Evolutionary conservation across 2,797 vertebrate genomes (phyloP).

Genomic region (Phalanger gymnotis): DNA sequence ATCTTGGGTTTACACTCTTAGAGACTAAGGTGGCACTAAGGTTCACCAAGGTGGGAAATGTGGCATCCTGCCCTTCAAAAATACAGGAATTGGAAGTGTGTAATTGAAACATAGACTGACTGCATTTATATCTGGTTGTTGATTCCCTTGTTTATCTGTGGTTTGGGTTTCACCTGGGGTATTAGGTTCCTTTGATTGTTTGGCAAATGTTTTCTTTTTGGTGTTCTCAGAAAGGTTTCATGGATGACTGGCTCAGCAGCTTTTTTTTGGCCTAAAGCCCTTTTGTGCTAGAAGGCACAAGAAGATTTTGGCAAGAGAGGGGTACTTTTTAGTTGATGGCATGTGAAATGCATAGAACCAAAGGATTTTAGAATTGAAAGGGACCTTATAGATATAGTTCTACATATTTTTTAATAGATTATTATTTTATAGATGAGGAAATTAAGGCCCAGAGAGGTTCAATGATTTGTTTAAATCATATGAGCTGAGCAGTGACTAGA

Average conservation of each 20-base stretch:
- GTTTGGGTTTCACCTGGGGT: not conserved
- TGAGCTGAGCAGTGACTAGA: too few species aligned
- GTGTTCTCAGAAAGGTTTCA: not conserved
- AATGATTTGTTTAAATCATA: not conserved
- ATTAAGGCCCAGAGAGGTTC: not conserved
- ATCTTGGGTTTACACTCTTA: not conserved
- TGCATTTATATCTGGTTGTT: not conserved
- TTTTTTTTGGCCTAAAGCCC: not conserved
- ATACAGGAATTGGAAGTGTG: not conserved
- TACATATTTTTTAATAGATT: too few species aligned
- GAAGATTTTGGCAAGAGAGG: not conserved
- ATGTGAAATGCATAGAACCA: not conserved
- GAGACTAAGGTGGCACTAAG: not conserved
- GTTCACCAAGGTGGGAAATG: not conserved
- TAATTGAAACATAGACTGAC: not conserved
- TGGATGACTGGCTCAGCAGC: not conserved
- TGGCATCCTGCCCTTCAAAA: not conserved
- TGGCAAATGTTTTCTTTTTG: not conserved
- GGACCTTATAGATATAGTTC: not conserved
- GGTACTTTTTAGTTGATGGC: not conserved
- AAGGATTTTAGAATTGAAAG: not conserved
- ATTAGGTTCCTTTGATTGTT: constrained; percentile 6
- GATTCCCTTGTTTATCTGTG: not conserved
- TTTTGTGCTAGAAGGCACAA: not conserved
- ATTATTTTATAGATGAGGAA: not conserved